Evolutionary conservation across 2,888 invertebrate genomes (phyloP).

Genomic region (Drepanosiphum platanoidis): DNA sequence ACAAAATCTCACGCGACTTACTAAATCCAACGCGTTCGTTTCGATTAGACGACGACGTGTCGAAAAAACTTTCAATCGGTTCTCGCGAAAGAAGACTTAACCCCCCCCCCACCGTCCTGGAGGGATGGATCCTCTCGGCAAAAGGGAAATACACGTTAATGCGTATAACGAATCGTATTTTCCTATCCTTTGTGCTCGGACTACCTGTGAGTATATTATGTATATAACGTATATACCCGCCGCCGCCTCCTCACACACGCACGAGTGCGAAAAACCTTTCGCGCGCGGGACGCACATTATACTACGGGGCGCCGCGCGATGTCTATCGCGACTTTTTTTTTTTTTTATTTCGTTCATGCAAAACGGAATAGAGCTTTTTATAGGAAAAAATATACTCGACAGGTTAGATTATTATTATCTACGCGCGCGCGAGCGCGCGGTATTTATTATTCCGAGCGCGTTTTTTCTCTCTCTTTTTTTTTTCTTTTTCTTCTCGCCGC

Average conservation of each 20-base stretch:
- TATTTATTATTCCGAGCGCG: conserved; percentile 52
- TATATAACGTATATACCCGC: too few relatives aligned
- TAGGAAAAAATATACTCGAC: conserved; percentile 19
- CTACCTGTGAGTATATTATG: background rate
- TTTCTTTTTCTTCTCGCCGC: background rate
- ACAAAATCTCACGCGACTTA: background rate
- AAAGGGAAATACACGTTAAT: background rate
- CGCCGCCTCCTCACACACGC: too few relatives aligned
- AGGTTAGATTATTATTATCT: too few relatives aligned
- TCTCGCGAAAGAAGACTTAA: conserved; percentile 3
- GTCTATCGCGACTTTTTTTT: conserved; percentile 1
- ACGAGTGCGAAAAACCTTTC: background rate
- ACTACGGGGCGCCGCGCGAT: conserved; percentile 14
- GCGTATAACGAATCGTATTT: conserved; percentile 21
- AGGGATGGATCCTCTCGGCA: background rate
- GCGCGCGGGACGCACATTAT: background rate
- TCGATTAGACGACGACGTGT: conserved; percentile 20
- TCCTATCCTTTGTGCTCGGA: background rate
- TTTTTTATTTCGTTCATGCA: background rate
- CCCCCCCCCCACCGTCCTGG: too few relatives aligned
- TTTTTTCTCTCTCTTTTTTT: conserved; percentile 8
- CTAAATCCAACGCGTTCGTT: conserved; percentile 22
- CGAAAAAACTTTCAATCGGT: conserved; percentile 32
- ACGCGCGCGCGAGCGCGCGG: background rate
- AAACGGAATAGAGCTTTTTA: conserved; percentile 38